These are phyloP conservation scores for Tetragnatha versicolor DNA, from an alignment of 1,140 invertebrate genomes.

Conservation along the genomic window DNA sequence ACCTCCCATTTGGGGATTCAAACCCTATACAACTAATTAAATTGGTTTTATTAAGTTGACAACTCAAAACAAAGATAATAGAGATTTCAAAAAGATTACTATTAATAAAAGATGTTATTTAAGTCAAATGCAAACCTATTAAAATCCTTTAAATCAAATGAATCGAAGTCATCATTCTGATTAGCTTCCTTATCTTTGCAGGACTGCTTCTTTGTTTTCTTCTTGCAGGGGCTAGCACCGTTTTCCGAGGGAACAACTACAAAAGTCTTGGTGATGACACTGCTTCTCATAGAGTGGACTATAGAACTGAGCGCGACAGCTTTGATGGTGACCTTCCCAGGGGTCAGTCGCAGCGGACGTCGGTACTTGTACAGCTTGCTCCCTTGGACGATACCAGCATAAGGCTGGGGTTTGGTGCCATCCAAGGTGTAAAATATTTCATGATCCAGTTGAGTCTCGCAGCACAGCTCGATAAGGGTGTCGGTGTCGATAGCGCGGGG, in stretches of 20 bases:
- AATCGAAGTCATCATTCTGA: background rate
- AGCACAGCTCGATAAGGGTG: slow-evolving; percentile 36
- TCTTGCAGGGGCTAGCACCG: background rate
- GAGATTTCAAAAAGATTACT: background rate
- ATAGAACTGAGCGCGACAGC: slow-evolving; percentile 16
- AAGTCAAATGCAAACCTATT: background rate
- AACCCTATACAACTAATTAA: too few species aligned
- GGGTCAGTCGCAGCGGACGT: slow-evolving; percentile 17
- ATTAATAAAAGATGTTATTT: background rate
- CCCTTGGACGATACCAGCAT: slow-evolving; percentile 44
- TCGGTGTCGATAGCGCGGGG: slow-evolving; percentile 6
- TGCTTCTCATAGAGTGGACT: slow-evolving; percentile 21
- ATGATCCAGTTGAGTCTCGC: slow-evolving; percentile 18
- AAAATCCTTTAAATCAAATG: background rate
- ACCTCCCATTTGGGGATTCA: background rate
- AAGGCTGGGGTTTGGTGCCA: slow-evolving; percentile 49
- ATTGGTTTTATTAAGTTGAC: too few species aligned
- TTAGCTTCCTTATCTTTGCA: background rate
- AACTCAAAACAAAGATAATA: background rate
- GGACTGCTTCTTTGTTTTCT: background rate
- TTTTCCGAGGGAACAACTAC: slow-evolving; percentile 28
- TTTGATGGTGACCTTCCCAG: slow-evolving; percentile 30
- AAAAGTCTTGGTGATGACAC: slow-evolving; percentile 32
- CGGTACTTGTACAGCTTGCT: slow-evolving; percentile 29
- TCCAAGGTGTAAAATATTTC: slow-evolving; percentile 44